phyloP scores from a whole-genome alignment of 2,888 invertebrate species.

The Acronicta alni region DNA sequence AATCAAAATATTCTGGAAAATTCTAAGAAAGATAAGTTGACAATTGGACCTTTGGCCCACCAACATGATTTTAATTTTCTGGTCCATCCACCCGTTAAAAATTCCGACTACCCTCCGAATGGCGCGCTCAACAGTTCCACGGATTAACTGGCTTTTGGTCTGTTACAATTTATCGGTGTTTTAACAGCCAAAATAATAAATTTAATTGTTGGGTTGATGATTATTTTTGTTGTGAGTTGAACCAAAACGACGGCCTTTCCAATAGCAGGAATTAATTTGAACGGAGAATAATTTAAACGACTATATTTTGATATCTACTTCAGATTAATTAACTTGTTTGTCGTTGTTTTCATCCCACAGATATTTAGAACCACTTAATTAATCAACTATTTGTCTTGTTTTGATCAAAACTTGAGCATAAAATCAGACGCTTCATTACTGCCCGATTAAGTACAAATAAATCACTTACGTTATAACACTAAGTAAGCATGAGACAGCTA shows the following conservation, averaged over 20 bases:
- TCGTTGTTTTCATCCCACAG: too few species aligned
- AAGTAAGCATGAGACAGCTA: constrained; percentile 2
- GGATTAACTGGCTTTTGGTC: constrained; percentile 43
- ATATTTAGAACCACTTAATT: neutral
- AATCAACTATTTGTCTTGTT: neutral
- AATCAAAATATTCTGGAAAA: constrained; percentile 27
- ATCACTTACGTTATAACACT: neutral
- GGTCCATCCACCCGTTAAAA: constrained; percentile 49
- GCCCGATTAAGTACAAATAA: neutral
- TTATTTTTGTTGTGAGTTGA: neutral
- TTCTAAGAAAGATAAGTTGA: constrained; percentile 36
- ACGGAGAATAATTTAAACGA: neutral
- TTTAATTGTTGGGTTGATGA: constrained; percentile 17
- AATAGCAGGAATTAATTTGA: neutral
- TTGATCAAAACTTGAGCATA: neutral
- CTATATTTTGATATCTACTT: neutral
- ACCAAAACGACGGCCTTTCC: neutral
- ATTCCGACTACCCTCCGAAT: constrained; percentile 46
- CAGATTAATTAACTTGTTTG: neutral
- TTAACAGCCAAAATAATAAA: constrained; percentile 30
- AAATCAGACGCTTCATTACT: neutral
- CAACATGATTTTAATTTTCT: constrained; percentile 64
- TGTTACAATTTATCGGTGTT: constrained; percentile 49
- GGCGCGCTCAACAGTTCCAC: constrained; percentile 28
- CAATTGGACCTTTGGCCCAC: constrained; percentile 38